Base-by-base conservation (phyloP, 2,888 invertebrate genomes). In the Hyalella azteca region DNA sequence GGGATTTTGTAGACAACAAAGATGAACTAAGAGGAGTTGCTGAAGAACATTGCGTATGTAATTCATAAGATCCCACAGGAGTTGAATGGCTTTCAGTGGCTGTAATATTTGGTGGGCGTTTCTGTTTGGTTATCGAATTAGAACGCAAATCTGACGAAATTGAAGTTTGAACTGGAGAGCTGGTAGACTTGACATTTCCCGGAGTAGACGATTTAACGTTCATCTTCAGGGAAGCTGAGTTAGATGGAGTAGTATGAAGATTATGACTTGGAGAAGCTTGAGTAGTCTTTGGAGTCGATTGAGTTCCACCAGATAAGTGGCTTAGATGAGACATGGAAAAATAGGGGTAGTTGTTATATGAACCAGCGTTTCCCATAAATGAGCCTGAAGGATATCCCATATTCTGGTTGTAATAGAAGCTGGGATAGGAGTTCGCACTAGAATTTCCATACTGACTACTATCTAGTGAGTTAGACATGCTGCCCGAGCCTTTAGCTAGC, bases 371-470 rank as follows among this genome's bases (percentile, higher is more conserved):
- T 2, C 36, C 36, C 66, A 66, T 66, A 36, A 66, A 66, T 1
- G 66, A 66, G 36, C 66, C 29, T 1, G 36, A 66, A 5, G 66
- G 66, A 66, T 66, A 66, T 36, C 66, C 36, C 66, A 66, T 66
- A 36, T 66, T 66, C 36, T 66, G 66, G 19, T 66, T 66, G 66
- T 66, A 66, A 66, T 66, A 66, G 66, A 66, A 66, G 26, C 66
- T 39, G 19, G 66, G 29, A 7, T 66, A 66, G 15, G 66, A 66
- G 36, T 66, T 66, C 3, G 36, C 19, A 36, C 66, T 66, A n/a
- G 66, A 36, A 29, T 66, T 66, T 36, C 66, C 66, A 36, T 66
- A 66, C 66, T 66, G 66, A 66, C 36, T 36, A 15, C 66, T 66
- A 36, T 66, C 66, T 36, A 66, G 36, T 19, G 66, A 66, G n/a